Base-by-base conservation (phyloP, 2,797 vertebrate species). In the Scomberomorus guttatus region DNA sequence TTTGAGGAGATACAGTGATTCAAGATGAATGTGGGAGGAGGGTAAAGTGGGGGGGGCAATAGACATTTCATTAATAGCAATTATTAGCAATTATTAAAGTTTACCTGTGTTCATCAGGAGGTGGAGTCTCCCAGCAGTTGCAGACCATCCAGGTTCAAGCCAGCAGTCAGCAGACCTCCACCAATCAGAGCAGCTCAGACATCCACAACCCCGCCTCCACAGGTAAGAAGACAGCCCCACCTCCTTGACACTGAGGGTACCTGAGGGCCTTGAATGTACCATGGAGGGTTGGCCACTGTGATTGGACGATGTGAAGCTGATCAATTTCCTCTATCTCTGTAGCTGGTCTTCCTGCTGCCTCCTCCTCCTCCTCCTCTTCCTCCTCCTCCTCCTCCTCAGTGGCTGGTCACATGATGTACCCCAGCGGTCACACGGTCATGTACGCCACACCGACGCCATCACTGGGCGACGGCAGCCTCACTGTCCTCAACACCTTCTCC, bases 351-450 rank as follows among this genome's bases (percentile, higher is more conserved):
- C 95, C 97, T 0, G 94, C 97, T 20, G 96, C 97, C 1, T 96
- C 97, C 0, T 95, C 97, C 85, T 96, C 96, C 75, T 97, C 97
- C 0, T 95, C 97, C 85, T 96, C 96, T 75, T 97, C 97, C 0
- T 96, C 97, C 1, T 96, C 97, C 0, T 95, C 97, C 85, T 96
- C 96, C 75, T 97, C 97, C 66, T 96, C 97, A 0, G 94, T 97
- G 89, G 93, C 96, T 0, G 95, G 97, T 91, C 98, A 98, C 94
- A 96, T 99, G 97, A 98, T 98, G 97, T 98, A 98, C 86, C 96
- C 97, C 34, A 95, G 97, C 18, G 94, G 97, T 2, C 97, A 97
- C 2, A 94, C 97, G 0, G 95, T 99, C 89, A 98, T 98, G 97
- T 99, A 98, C 0, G 96, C 97, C 0, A 44, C 92, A 0, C 96